These are phyloP conservation scores for Heteromurus nitidus DNA, from an alignment of 2,888 invertebrate genomes.

Conservation along the genomic window DNA sequence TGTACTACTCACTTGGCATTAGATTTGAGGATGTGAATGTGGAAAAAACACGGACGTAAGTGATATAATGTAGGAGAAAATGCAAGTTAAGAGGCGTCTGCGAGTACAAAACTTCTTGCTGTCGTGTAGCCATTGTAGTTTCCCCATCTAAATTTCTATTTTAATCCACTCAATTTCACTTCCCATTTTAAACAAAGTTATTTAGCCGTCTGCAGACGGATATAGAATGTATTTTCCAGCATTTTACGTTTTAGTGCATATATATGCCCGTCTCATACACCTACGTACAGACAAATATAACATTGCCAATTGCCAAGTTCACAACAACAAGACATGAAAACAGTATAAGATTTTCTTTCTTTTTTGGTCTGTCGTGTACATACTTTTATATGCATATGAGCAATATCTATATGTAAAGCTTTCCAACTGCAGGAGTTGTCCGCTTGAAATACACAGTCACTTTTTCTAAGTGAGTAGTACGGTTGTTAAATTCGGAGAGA, in stretches of 20 bases:
- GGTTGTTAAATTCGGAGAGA: background rate
- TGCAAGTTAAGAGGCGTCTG: constrained; percentile 48
- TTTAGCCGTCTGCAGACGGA: constrained; percentile 54
- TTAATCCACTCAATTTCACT: constrained; percentile 65
- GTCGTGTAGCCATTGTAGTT: constrained; percentile 35
- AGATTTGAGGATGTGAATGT: constrained; percentile 31
- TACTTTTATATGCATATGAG: no score
- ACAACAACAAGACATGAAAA: no score
- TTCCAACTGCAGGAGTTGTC: no score
- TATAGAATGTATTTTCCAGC: constrained; percentile 1
- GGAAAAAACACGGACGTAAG: constrained; percentile 31
- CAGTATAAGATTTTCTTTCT: no score
- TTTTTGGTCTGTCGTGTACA: no score
- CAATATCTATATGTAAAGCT: no score
- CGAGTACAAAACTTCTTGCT: constrained; percentile 39
- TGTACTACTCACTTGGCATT: constrained; percentile 15
- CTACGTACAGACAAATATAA: no score
- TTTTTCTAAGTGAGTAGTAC: no score
- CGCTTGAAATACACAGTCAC: no score
- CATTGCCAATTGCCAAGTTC: background rate
- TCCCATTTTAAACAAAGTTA: constrained; percentile 56
- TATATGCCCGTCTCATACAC: no score
- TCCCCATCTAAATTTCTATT: constrained; percentile 56
- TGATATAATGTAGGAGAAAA: constrained; percentile 46
- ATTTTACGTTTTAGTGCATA: constrained; percentile 22